phyloP scores from a whole-genome alignment of 2,888 invertebrate species.

The Drosophila helvetica region DNA sequence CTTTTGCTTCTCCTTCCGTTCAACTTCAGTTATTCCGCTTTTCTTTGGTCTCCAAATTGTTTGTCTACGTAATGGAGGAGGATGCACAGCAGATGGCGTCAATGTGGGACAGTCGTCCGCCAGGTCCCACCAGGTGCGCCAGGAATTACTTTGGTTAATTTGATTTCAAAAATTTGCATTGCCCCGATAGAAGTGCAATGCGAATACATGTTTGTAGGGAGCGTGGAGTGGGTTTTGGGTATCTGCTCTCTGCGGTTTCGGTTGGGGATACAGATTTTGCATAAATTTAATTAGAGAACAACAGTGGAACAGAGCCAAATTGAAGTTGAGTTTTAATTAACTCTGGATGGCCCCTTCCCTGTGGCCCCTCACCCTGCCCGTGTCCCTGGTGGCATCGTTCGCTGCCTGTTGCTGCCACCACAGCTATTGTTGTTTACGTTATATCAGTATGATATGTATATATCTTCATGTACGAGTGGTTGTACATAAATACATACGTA shows the following conservation, averaged over 20 bases:
- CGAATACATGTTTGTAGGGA: constrained; percentile 4
- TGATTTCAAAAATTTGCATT: constrained; percentile 50
- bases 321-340: constrained; percentile 35
- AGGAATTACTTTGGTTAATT: constrained; percentile 47
- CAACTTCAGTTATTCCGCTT: constrained; percentile 27
- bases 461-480: constrained; percentile 1
- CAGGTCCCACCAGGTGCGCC: constrained; percentile 64
- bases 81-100: constrained; percentile 36
- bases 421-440: constrained; percentile 23
- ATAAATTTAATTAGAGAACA: constrained; percentile 35
- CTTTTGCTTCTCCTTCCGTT: neutral
- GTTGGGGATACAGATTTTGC: constrained; percentile 30
- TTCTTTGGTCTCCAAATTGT: constrained; percentile 46
- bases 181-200: constrained; percentile 2
- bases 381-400: too few species aligned
- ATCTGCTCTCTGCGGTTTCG: neutral
- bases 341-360: constrained; percentile 8
- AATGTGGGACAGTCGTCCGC: constrained; percentile 1
- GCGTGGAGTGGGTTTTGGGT: too few species aligned
- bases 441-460: constrained; percentile 3
- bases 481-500: constrained; percentile 13
- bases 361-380: too few species aligned
- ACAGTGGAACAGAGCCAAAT: constrained; percentile 10
- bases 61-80: constrained; percentile 24
- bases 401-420: constrained; percentile 18